These are phyloP conservation scores for Metridium senile DNA, from an alignment of 92 coral and sea anemone genomes.

Conservation along the genomic window DNA sequence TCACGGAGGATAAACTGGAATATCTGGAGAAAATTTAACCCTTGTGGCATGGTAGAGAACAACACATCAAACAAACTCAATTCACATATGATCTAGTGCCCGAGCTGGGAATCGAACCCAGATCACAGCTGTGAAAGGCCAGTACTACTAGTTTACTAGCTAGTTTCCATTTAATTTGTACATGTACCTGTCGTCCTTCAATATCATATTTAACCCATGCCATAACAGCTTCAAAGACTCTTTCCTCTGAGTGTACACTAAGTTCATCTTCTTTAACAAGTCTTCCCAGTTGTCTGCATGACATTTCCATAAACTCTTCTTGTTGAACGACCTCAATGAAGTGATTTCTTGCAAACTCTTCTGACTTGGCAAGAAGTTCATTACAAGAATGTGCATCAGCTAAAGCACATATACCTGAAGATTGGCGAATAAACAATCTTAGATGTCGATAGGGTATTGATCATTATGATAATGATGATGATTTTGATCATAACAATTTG, in stretches of 20 bases:
- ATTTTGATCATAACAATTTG: no score
- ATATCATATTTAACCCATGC: constrained; percentile 94
- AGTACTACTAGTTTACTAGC: no score
- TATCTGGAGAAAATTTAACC: no score
- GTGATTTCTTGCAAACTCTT: constrained; percentile 84
- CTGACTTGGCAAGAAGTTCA: constrained; percentile 73
- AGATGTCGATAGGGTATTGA: neutral
- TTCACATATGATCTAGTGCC: no score
- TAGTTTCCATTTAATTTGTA: no score
- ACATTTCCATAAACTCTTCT: constrained; percentile 93
- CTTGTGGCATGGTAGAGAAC: no score
- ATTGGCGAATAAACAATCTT: neutral
- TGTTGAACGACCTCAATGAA: constrained; percentile 94
- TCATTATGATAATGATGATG: neutral
- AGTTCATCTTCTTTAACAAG: constrained; percentile 85
- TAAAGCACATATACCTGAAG: constrained; percentile 86
- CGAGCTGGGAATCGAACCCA: no score
- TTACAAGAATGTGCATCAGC: constrained; percentile 92
- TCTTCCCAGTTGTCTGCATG: constrained; percentile 74
- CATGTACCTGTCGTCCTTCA: constrained; percentile 65
- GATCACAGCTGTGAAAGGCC: no score
- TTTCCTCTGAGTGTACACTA: constrained; percentile 89
- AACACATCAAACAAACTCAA: no score
- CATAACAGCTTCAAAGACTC: constrained; percentile 95
- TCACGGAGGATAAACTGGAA: no score